Percentiles rank a stretch among this genome's conserved stretches.
Evolutionary conservation across 2,797 vertebrate genomes (phyloP).

Genomic region (Schizopygopsis malacanthus): DNA sequence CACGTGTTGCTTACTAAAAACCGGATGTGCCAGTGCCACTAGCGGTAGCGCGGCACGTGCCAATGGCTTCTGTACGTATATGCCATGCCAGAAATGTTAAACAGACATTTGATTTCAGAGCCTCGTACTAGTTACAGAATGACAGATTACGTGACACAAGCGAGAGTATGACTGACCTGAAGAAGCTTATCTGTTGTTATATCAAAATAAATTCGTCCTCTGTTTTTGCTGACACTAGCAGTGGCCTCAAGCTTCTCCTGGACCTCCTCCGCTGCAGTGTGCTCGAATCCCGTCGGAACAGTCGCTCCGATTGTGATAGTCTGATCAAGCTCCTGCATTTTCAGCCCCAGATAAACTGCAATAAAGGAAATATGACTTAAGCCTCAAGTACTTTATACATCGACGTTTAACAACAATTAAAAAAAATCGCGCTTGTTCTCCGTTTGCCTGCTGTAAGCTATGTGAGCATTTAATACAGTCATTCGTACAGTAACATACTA

Average conservation of each 20-base stretch:
- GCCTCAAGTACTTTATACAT: background rate
- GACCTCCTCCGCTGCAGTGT: slow-evolving; percentile 91
- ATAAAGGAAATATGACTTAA: background rate
- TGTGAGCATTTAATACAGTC: background rate
- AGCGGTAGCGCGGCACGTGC: background rate
- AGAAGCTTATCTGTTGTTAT: slow-evolving; percentile 83
- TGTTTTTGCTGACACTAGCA: slow-evolving; percentile 87
- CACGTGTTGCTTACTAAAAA: background rate
- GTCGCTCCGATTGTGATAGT: slow-evolving; percentile 88
- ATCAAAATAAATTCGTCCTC: slow-evolving; percentile 93
- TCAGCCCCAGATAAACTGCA: background rate
- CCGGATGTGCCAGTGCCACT: background rate
- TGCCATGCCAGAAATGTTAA: background rate
- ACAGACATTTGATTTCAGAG: background rate
- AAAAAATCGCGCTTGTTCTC: background rate
- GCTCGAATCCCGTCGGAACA: slow-evolving; percentile 95
- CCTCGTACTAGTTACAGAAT: background rate
- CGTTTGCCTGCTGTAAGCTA: background rate
- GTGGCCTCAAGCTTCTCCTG: slow-evolving; percentile 87
- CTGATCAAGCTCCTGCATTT: slow-evolving; percentile 16
- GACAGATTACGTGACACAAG: background rate
- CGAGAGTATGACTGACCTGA: slow-evolving; percentile 75
- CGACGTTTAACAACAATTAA: background rate
- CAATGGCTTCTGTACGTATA: background rate
- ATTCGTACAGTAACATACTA: background rate